Percentiles rank a stretch among this genome's conserved stretches.
phyloP scores from a whole-genome alignment of 1,140 invertebrate genomes.

The Eurosta solidaginis region DNA sequence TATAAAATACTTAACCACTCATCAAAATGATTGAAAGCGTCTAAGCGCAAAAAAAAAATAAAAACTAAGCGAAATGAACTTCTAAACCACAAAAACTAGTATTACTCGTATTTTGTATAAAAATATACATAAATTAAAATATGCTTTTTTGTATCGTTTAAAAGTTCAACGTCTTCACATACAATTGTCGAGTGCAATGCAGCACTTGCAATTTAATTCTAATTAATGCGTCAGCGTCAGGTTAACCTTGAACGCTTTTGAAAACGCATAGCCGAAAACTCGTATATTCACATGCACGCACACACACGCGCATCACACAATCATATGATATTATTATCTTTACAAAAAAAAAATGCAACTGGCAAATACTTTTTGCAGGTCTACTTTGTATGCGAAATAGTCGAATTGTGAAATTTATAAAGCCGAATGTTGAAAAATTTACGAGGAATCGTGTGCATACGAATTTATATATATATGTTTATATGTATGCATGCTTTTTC shows the following conservation, averaged over 20 bases:
- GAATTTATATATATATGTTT: background rate
- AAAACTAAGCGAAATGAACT: background rate
- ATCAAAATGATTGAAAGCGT: background rate
- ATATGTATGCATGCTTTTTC: background rate
- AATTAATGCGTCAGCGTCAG: conserved; percentile 14
- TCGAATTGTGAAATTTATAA: background rate
- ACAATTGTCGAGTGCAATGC: background rate
- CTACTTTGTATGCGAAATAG: background rate
- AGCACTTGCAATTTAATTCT: background rate
- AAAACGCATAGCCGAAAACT: background rate
- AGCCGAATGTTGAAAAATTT: background rate
- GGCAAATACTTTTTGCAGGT: background rate
- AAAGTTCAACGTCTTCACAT: conserved; percentile 21
- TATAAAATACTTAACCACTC: background rate
- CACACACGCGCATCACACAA: background rate
- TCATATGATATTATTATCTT: background rate
- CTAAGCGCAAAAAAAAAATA: background rate
- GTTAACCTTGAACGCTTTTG: conserved; percentile 20
- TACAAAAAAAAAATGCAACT: background rate
- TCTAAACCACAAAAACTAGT: background rate
- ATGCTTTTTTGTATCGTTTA: background rate
- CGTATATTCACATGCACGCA: background rate
- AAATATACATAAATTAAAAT: background rate
- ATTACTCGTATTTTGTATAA: background rate
- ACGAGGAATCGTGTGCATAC: background rate